Percentiles rank a stretch among this genome's conserved stretches.
Conservation (phyloP, 2,888 invertebrate genomes). For the Agelastica alni region DNA sequence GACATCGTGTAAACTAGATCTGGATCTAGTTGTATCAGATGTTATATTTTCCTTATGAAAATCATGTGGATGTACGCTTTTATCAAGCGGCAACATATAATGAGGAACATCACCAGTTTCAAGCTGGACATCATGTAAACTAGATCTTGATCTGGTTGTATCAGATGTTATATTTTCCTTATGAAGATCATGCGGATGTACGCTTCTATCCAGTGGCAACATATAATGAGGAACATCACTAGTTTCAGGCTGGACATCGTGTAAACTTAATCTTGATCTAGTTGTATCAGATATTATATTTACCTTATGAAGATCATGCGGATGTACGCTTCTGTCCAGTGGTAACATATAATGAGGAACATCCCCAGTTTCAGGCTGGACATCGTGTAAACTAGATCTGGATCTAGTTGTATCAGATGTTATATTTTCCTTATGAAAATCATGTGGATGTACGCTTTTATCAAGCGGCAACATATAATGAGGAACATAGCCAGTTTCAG, state of each 20-base stretch:
- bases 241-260: neutral
- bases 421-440: no score
- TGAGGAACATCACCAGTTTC: constrained; percentile 20
- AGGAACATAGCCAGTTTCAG: constrained; percentile 30
- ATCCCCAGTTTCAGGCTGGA: constrained; percentile 9
- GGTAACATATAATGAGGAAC: constrained; percentile 50
- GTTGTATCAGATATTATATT: constrained; percentile 3
- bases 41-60: neutral
- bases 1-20: neutral
- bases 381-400: neutral
- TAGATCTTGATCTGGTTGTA: neutral
- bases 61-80: neutral
- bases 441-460: neutral
- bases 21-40: neutral
- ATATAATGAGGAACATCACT: constrained; percentile 27
- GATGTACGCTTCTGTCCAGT: constrained; percentile 43
- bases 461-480: constrained; percentile 49
- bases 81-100: constrained; percentile 30
- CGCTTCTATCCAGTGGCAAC: constrained; percentile 14
- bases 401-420: neutral
- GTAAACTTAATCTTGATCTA: neutral
- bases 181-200: no score
- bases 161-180: no score
- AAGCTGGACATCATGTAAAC: neutral
- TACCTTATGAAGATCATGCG: constrained; percentile 31